Evolutionary conservation across 2,888 invertebrate species (phyloP), one percentile per base, ranked within the genome.

Genomic region (Lycia hirtaria): DNA sequence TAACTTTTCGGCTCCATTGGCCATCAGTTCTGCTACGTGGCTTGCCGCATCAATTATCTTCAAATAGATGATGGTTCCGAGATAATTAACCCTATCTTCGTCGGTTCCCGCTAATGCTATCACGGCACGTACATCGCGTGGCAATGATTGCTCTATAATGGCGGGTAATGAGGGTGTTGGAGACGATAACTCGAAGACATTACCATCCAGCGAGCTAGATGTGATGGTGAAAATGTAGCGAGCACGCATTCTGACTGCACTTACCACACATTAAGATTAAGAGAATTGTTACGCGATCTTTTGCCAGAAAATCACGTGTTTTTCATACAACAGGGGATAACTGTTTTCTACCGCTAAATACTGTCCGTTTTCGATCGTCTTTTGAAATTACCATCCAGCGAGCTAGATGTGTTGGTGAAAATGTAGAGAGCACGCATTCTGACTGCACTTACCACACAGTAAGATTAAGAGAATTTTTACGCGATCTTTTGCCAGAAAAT

Each of bases 61-160:
- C n/a, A n/a, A n/a, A n/a, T n/a, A n/a, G 9, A 4, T 2, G 10
- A 3, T 26, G 24, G 9, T 41, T 10, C 26, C 10, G n/a, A 9
- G 14, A 41, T 41, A 28, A 41, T 41, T 10, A 41, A 17, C 10
- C 41, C 4, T 41, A 41, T 28, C 26, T 40, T 9, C 14, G 6
- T 12, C 3, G 1, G 0, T 24, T 10, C 24, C 33, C 5, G 6
- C 17, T 35, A 24, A 22, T 40, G 38, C 52, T 37, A 44, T 45
- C 50, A 37, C 44, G 37, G 49, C 51, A 41, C 51, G 52, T 60
- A 44, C 37, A 50, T 63, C 59, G 61, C 65, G 65, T 63, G 65
- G 43, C 41, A 32, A 51, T 63, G 63, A 65, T 63, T 57, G 55
- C 57, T 14, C 50, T 17, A 12, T 57, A 57, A 57, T 57, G 47